Percentiles rank a stretch among this genome's conserved stretches.
phyloP scores from a whole-genome alignment of 2,113 vertebrate genomes.

The Crocuta crocuta region DNA sequence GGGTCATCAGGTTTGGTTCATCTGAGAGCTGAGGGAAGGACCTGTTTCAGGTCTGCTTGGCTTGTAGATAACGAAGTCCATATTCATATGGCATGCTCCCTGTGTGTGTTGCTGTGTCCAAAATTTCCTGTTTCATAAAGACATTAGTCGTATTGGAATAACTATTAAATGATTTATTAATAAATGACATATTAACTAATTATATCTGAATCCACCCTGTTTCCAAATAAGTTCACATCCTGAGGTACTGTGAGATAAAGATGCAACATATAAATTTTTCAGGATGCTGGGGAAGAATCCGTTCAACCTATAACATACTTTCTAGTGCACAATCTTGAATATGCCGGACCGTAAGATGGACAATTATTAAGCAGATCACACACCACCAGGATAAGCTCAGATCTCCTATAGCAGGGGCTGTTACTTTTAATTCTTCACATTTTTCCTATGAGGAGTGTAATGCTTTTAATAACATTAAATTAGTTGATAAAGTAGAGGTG shows the following conservation, averaged over 20 bases:
- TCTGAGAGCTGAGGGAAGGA: neutral
- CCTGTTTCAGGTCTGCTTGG: neutral
- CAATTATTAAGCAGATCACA: neutral
- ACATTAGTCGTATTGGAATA: neutral
- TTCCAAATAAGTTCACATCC: neutral
- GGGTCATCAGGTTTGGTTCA: neutral
- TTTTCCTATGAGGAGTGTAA: neutral
- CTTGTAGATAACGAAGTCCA: neutral
- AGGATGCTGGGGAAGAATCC: fast-evolving
- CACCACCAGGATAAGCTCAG: neutral
- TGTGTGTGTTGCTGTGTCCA: neutral
- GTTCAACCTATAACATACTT: neutral
- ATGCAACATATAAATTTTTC: neutral
- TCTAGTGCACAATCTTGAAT: neutral
- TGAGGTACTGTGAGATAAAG: neutral
- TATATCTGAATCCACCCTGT: neutral
- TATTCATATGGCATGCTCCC: neutral
- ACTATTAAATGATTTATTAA: neutral
- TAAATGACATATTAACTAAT: neutral
- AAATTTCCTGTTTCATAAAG: neutral
- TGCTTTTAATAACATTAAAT: neutral
- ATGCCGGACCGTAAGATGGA: neutral
- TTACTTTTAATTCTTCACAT: neutral
- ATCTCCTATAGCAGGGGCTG: neutral
- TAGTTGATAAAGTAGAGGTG: neutral